phyloP scores from a whole-genome alignment of 2,113 vertebrate genomes.

The Anhinga anhinga region DNA sequence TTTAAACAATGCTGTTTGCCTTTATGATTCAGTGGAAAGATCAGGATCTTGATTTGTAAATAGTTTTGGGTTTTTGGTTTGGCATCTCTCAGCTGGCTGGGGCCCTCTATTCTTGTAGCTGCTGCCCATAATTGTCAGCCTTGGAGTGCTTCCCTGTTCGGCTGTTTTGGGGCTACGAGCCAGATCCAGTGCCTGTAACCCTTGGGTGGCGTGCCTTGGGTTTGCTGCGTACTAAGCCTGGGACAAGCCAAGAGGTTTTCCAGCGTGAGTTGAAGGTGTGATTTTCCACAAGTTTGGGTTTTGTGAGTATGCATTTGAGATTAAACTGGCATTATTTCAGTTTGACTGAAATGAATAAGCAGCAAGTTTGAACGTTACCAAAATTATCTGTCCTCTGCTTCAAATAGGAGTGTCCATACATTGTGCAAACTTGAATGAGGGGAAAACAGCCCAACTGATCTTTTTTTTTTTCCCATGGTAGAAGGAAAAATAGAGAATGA shows the following conservation, averaged over 20 bases:
- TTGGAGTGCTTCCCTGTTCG: not conserved
- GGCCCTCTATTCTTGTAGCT: not conserved
- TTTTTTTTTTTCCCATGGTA: no score
- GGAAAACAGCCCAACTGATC: not conserved
- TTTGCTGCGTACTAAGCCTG: not conserved
- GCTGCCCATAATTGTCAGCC: not conserved
- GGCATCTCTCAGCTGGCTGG: not conserved
- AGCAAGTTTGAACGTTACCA: not conserved
- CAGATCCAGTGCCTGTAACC: not conserved
- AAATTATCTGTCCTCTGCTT: not conserved
- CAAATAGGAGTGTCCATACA: not conserved
- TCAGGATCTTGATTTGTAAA: not conserved
- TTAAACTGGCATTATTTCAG: not conserved
- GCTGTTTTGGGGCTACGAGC: not conserved
- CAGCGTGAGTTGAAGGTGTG: not conserved
- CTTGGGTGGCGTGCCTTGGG: not conserved
- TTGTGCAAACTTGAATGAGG: not conserved
- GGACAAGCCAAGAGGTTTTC: not conserved
- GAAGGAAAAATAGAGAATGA: not conserved
- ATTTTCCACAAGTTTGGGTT: not conserved
- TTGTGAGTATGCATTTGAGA: not conserved
- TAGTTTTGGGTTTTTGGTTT: slow-evolving; percentile 15
- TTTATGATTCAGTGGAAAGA: not conserved
- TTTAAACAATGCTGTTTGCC: not conserved
- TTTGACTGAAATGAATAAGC: not conserved